phyloP scores from a whole-genome alignment of 2,888 invertebrate species.

The Agriopis marginaria region DNA sequence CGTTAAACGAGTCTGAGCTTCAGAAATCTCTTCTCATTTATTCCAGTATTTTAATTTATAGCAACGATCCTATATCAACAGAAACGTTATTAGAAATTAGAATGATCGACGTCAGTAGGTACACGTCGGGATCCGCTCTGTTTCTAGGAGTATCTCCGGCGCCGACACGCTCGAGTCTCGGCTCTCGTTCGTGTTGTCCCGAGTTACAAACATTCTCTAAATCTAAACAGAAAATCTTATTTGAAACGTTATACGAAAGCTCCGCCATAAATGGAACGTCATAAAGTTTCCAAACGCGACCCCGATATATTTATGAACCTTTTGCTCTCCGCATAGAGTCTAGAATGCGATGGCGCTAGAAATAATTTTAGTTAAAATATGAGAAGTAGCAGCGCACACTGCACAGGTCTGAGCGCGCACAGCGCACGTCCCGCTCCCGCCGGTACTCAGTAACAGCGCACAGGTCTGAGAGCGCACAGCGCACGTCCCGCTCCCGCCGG shows the following conservation, averaged over 20 bases:
- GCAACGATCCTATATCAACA: not conserved
- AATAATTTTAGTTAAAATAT: too few relatives aligned
- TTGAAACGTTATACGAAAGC: slow-evolving; percentile 21
- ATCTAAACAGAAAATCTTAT: slow-evolving; percentile 13
- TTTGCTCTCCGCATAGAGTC: too few relatives aligned
- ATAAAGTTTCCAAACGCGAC: too few relatives aligned
- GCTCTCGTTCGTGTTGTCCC: not conserved
- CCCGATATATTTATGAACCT: too few relatives aligned
- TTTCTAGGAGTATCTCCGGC: not conserved
- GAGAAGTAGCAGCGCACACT: too few relatives aligned
- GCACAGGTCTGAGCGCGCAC: too few relatives aligned
- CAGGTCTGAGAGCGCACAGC: too few relatives aligned
- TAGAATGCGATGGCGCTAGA: too few relatives aligned
- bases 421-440: too few relatives aligned
- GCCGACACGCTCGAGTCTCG: too few relatives aligned
- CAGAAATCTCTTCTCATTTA: slow-evolving; percentile 5
- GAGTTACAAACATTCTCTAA: slow-evolving; percentile 1
- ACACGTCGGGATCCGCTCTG: not conserved
- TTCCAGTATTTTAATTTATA: slow-evolving; percentile 6
- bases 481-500: too few relatives aligned
- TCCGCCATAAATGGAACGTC: slow-evolving; percentile 4
- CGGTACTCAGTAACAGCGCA: too few relatives aligned
- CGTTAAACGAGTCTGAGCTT: not conserved
- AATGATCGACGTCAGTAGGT: not conserved
- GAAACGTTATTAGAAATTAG: slow-evolving; percentile 1